Evolutionary conservation across 2,113 vertebrate genomes (phyloP), one percentile per base, ranked within the genome.

Genomic region (Chelonoidis abingdonii): DNA sequence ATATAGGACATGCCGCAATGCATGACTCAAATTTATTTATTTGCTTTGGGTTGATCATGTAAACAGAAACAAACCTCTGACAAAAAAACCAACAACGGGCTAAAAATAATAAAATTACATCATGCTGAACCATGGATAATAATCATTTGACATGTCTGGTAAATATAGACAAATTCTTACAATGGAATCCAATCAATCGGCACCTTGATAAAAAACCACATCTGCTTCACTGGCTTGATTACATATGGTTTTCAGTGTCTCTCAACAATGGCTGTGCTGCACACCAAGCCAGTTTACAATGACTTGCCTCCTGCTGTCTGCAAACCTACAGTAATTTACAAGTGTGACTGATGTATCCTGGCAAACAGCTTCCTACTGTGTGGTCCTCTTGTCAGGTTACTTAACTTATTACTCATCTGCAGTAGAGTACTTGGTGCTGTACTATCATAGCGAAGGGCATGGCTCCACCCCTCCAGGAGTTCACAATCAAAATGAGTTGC

Each of bases 131-230:
- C 92, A 25, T 93, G 52, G 89, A 89, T 93, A 93, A 89, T 95
- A 56, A 56, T 38, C 93, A 86, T 93, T 91, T 93, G 89, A 94
- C 89, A 94, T 92, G n/a, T 41, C 90, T 94, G 95, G 87, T 29
- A 78, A 92, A 93, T 94, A 35, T 85, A 95, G 90, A 88, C 88
- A 87, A 56, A 80, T 92, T 88, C 78, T 84, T 83, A 72, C 41
- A 56, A 35, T 89, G 57, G 69, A 95, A 96, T 91, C 85, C 87
- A 25, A 92, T 95, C 83, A 93, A 87, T 93, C 91, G 88, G 52
- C 53, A 89, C 72, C 90, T 87, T 93, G 80, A 89, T 84, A 54
- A 86, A 96, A 78, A 11, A 90, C 86, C 31, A 1, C 0, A 0
- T 62, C 90, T 86, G 54, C 88, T 44, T 86, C 80, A 29, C 24